Evolutionary conservation across 2,888 invertebrate species (phyloP), one percentile per base, ranked within the genome.

Genomic region (Cistogaster globosa): DNA sequence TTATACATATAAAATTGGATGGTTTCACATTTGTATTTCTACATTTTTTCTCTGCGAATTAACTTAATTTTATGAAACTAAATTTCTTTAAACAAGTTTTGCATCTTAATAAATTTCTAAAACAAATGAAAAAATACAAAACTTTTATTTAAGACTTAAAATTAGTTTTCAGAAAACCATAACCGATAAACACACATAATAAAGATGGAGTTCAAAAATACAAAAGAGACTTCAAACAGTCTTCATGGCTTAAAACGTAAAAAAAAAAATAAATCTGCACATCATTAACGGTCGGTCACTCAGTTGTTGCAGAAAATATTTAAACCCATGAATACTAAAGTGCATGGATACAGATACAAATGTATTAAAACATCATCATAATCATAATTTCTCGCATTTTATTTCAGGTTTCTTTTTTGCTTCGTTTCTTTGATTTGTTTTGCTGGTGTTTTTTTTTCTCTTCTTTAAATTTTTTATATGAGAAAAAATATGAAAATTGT

Each of bases 371-470:
- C 84, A 89, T 90, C 89, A 88, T 89, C 89, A 88, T 89, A 89
- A 90, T 90, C 90, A 90, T 91, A 90, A 91, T 91, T 90, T 90
- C 86, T 89, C 87, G 89, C 88, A 90, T 91, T 91, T 91, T 90
- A 91, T 90, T 90, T 90, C 88, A 72, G 57, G 79, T 69, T 53
- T 67, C 80, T 86, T 86, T 88, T 86, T 74, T 22, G 55, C 82
- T 62, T 68, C 36, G 42, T 74, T 60, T 67, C 60, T 60, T 55
- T 79, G 36, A 4, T 32, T 32, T 32, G 32, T 32, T 32, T 32
- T 32, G 32, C 7, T 32, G 32, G 6, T 32, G 32, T 8, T 72
- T 36, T 58, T 38, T 51, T 42, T 12, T 42, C 53, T 69, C 18
- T 68, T 45, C 57, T 53, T 67, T 20, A 32, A 63, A 22, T 32